Conservation (phyloP, 2,797 vertebrate genomes). For the Pseudomugil gertrudae region DNA sequence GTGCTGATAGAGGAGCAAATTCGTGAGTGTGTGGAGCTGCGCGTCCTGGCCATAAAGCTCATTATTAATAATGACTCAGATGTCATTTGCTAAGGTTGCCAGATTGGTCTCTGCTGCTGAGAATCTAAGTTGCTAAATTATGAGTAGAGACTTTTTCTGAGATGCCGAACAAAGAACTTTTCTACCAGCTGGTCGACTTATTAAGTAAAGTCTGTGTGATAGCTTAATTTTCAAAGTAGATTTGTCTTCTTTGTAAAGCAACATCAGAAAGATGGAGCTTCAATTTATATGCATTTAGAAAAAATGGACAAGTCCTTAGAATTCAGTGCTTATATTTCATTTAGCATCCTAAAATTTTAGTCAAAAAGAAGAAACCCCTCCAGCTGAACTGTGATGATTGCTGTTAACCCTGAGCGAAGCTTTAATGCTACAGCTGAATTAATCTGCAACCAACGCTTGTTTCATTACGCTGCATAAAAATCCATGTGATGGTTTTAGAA, state of each 20-base stretch:
- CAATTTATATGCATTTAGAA: neutral
- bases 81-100: constrained; percentile 60
- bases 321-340: neutral
- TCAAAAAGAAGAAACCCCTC: neutral
- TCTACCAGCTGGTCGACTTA: constrained; percentile 52
- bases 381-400: neutral
- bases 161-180: constrained; percentile 47
- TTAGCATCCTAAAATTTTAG: neutral
- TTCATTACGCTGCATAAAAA: neutral
- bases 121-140: constrained; percentile 63
- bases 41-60: constrained; percentile 52
- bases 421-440: neutral
- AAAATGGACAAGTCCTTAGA: neutral
- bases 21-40: constrained; percentile 46
- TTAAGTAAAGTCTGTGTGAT: constrained; percentile 39
- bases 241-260: neutral
- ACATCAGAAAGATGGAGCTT: neutral
- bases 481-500: neutral
- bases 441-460: neutral
- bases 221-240: constrained; percentile 23
- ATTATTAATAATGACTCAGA: constrained; percentile 73
- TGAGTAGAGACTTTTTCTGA: constrained; percentile 56
- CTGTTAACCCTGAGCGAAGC: neutral
- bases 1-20: constrained; percentile 30
- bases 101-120: constrained; percentile 59